Percentiles rank a stretch among this genome's conserved stretches.
Evolutionary conservation across 1,140 invertebrate genomes (phyloP).

Genomic region (Drosophila kepulauana): DNA sequence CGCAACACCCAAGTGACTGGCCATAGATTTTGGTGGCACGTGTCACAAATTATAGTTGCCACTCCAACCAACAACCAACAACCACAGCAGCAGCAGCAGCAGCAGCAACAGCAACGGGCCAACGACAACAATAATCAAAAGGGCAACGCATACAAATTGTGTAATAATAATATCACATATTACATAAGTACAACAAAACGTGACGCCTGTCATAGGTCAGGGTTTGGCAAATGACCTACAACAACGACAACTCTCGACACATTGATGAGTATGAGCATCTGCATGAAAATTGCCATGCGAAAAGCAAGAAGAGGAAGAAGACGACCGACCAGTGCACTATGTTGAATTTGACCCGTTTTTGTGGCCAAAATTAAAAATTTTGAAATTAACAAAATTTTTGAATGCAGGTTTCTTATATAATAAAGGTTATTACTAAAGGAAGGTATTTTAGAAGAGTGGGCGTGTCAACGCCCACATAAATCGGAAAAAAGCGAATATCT

Average conservation of each 20-base stretch:
- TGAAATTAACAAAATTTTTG: no score
- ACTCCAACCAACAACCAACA: constrained; percentile 13
- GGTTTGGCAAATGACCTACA: neutral
- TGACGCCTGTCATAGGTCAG: constrained; percentile 54
- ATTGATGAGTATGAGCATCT: constrained; percentile 8
- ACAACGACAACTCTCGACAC: constrained; percentile 5
- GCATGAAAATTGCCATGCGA: constrained; percentile 28
- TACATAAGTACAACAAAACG: constrained; percentile 56
- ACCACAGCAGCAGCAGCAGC: constrained; percentile 5
- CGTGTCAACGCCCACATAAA: no score
- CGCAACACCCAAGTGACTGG: constrained; percentile 23
- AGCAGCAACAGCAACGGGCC: constrained; percentile 9
- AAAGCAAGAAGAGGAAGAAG: neutral
- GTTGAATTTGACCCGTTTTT: no score
- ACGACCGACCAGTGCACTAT: neutral
- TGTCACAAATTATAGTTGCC: constrained; percentile 73
- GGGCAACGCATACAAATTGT: constrained; percentile 64
- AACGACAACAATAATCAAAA: constrained; percentile 16
- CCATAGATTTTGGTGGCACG: constrained; percentile 68
- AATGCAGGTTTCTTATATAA: no score
- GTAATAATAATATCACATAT: constrained; percentile 76
- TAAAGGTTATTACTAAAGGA: no score
- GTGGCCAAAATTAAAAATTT: no score
- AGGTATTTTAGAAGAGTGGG: no score
- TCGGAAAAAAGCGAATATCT: no score